Conservation (phyloP, 92 coral and sea anemone species). For the Virgularia gustaviana region DNA sequence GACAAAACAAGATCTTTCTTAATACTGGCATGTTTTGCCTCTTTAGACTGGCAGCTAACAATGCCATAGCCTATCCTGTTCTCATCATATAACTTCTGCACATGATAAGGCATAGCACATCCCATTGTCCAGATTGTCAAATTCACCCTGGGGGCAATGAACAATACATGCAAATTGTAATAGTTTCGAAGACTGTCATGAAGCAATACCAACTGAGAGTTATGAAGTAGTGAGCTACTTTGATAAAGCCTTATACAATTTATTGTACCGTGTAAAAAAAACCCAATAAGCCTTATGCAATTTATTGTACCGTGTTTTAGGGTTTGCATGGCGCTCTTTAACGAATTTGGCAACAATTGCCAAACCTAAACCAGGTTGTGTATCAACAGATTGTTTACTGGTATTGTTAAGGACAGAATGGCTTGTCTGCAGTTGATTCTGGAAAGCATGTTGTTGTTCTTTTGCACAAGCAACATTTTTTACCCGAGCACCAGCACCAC, state of each 20-base stretch:
- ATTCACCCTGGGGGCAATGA: constrained; percentile 39
- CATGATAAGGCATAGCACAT: constrained; percentile 58
- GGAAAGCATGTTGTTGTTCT: neutral
- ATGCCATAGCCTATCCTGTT: constrained; percentile 46
- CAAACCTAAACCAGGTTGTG: neutral
- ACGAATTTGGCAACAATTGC: neutral
- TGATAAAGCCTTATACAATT: too few species aligned
- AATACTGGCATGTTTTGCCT: constrained; percentile 48
- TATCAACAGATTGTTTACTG: neutral
- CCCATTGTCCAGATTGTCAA: constrained; percentile 49
- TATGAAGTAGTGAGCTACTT: neutral
- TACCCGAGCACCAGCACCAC: constrained; percentile 2
- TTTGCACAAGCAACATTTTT: neutral
- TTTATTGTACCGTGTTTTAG: neutral
- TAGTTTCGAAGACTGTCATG: constrained; percentile 16
- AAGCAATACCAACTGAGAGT: constrained; percentile 26
- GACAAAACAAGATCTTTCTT: constrained; percentile 41
- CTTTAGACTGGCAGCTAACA: constrained; percentile 39
- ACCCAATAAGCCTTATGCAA: constrained; percentile 8
- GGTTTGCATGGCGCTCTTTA: neutral
- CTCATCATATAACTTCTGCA: constrained; percentile 28
- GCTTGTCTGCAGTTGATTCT: neutral
- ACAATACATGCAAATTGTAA: constrained; percentile 37
- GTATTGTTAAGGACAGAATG: neutral
- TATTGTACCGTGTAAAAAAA: too few species aligned